Evolutionary conservation across 2,797 vertebrate species (phyloP).

Genomic region (Labeo calbasu): DNA sequence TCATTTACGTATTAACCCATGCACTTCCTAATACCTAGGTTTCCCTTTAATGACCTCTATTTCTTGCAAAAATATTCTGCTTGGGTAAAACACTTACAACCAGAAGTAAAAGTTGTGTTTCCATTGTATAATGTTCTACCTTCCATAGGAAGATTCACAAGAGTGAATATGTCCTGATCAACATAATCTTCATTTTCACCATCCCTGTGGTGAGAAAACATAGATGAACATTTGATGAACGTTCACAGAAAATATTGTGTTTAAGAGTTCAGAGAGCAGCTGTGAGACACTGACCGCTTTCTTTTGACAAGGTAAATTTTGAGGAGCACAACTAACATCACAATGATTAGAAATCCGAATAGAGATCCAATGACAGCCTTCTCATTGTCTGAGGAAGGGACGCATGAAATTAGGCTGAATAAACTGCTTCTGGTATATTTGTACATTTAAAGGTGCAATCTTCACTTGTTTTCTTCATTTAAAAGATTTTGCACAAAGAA

Average conservation of each 20-base stretch:
- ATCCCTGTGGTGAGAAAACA: conserved; percentile 55
- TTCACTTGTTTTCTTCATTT: too few species aligned
- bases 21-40: too few species aligned
- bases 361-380: conserved; percentile 84
- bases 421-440: rapidly evolving
- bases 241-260: not conserved
- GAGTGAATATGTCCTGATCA: too few species aligned
- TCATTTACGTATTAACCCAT: too few species aligned
- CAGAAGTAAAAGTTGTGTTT: not conserved
- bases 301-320: conserved; percentile 87
- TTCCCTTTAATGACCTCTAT: too few species aligned
- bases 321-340: conserved; percentile 76
- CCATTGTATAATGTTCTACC: too few species aligned
- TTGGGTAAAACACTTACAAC: too few species aligned
- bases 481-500: too few species aligned
- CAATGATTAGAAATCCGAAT: conserved; percentile 84
- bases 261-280: not conserved
- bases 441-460: not conserved
- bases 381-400: conserved; percentile 82
- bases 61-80: too few species aligned
- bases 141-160: too few species aligned
- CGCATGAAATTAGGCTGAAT: not conserved
- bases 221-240: not conserved
- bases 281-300: conserved; percentile 67
- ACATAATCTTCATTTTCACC: conserved; percentile 64